Percentiles rank a stretch among this genome's conserved stretches.
phyloP scores from a whole-genome alignment of 2,797 vertebrate genomes.

The Apodemus agrarius region DNA sequence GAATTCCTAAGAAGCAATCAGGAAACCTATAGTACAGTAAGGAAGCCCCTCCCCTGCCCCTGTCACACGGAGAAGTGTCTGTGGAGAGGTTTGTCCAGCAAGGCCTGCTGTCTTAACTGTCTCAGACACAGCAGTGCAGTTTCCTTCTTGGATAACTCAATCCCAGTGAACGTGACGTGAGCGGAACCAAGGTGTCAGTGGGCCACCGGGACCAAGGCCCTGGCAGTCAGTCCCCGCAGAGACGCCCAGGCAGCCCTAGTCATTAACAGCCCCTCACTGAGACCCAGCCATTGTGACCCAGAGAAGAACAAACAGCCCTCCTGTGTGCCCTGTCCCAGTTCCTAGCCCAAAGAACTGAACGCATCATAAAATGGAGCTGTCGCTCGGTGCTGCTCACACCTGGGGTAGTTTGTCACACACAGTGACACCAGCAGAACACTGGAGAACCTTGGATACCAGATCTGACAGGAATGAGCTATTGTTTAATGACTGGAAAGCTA shows the following conservation, averaged over 20 bases:
- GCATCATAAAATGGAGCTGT: not conserved
- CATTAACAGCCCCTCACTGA: too few relatives aligned
- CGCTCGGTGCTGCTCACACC: too few relatives aligned
- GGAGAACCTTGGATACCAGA: not conserved
- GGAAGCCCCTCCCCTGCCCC: not conserved
- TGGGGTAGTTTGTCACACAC: not conserved
- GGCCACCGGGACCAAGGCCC: not conserved
- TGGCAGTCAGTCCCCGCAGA: accelerated
- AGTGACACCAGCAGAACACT: not conserved
- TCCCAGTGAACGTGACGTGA: not conserved
- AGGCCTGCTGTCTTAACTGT: not conserved
- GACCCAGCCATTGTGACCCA: not conserved
- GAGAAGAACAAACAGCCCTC: not conserved
- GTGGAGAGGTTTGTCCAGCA: not conserved
- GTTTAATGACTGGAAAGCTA: not conserved
- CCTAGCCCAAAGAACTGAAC: not conserved
- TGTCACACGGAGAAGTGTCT: accelerated
- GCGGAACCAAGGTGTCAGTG: not conserved
- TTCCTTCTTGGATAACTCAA: not conserved
- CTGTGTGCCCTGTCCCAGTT: not conserved
- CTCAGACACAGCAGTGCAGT: not conserved
- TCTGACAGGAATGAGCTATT: not conserved
- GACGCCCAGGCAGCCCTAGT: not conserved
- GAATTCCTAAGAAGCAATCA: not conserved
- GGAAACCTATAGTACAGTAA: accelerated